Percentiles rank a stretch among this genome's conserved stretches.
phyloP scores from a whole-genome alignment of 1,140 invertebrate species.

The Drosophila novamexicana region DNA sequence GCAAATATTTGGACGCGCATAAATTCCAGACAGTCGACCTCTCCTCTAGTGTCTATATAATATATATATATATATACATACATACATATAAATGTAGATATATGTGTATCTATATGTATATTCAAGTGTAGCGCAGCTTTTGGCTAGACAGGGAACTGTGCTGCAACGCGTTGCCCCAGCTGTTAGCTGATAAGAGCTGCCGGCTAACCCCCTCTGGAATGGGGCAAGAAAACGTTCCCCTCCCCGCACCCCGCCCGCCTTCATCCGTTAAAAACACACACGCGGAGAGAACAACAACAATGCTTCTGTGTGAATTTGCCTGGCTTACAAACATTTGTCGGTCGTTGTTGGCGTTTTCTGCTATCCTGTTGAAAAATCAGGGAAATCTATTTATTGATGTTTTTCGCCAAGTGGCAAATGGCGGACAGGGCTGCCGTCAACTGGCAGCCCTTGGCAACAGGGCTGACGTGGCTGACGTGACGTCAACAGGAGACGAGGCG shows the following conservation, averaged over 20 bases:
- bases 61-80: background rate
- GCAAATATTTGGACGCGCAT: conserved; percentile 19
- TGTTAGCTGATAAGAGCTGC: conserved; percentile 9
- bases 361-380: conserved; percentile 84
- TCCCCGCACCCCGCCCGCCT: background rate
- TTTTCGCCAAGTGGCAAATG: conserved; percentile 57
- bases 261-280: background rate
- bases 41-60: background rate
- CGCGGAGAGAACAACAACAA: background rate
- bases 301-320: conserved; percentile 15
- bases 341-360: conserved; percentile 51
- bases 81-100: background rate
- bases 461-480: conserved; percentile 1
- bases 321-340: conserved; percentile 23
- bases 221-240: background rate
- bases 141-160: conserved; percentile 13
- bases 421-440: background rate
- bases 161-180: background rate
- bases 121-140: conserved; percentile 6
- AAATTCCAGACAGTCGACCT: conserved; percentile 7
- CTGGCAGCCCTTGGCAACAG: conserved; percentile 7
- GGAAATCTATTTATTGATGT: conserved; percentile 84
- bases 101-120: background rate
- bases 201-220: background rate
- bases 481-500: background rate